A percentile compares a stretch with the other conserved stretches of the same genome.
These are phyloP conservation scores for Coracias cyanogaster DNA, from an alignment of 2,797 vertebrate genomes.

Conservation along the genomic window DNA sequence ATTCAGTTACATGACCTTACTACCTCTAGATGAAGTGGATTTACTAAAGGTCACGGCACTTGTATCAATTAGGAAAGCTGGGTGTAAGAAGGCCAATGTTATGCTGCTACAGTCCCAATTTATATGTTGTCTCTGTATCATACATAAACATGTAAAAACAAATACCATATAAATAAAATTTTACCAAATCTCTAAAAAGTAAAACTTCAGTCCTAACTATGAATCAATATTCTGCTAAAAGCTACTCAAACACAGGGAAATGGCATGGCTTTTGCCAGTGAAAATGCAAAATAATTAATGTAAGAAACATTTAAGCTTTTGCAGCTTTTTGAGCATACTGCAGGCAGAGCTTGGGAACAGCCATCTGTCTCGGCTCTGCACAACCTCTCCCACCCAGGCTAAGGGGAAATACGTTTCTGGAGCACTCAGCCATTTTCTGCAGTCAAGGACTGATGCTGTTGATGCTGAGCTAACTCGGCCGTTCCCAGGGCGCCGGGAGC, in stretches of 20 bases:
- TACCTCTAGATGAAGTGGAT: neutral
- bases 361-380: fast-evolving
- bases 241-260: neutral
- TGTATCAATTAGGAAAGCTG: fast-evolving
- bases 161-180: neutral
- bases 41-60: fast-evolving
- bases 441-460: no score
- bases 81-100: fast-evolving
- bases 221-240: neutral
- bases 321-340: fast-evolving
- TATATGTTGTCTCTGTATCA: neutral
- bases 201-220: neutral
- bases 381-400: neutral
- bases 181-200: neutral
- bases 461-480: no score
- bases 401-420: neutral
- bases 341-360: fast-evolving
- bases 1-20: neutral
- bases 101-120: fast-evolving
- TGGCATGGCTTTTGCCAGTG: fast-evolving
- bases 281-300: fast-evolving
- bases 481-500: neutral
- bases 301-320: no score
- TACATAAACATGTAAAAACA: neutral
- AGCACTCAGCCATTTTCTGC: no score